Evolutionary conservation across 2,113 vertebrate species (phyloP), one percentile per base, ranked within the genome.

Genomic region (Aleadryas rufinucha): DNA sequence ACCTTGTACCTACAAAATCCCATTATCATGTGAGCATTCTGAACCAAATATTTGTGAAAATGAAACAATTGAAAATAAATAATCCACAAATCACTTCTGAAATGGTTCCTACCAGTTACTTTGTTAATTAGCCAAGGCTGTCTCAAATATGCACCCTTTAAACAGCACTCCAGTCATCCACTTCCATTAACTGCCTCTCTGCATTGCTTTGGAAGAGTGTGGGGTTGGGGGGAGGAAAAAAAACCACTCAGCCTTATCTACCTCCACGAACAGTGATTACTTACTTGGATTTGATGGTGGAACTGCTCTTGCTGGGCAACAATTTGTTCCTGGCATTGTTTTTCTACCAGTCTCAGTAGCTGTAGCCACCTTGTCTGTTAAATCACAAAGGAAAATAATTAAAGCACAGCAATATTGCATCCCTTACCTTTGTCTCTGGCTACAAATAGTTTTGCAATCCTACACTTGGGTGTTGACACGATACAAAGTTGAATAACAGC

Each of bases 301-400:
- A 99, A 99, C 80, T 99, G 98, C 57, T 99, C 99, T 95, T 99
- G 99, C 96, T 99, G 99, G 83, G 98, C 98, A 21, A 98, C 97
- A 76, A 99, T 99, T 94, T 99, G 99, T 31, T 99, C 98, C 89
- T 99, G 99, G 93, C 99, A 99, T 97, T 99, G 99, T 87, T 98
- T 99, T 96, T 99, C 99, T 77, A 99, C 99, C 96, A 99, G 97
- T 87, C 96, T 98, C 97, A 99, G 98, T 8, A 99, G 98, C 44
- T 99, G 99, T 23, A 99, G 92, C 99, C 99, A 99, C 96, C 98
- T 98, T 42, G 98, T 95, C 99, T 99, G 94, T 96, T 74, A 93
- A 97, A 97, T 35, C 57, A 97, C 44, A 93, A 77, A 98, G 80
- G 60, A n/a, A 91, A 72, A 94, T 47, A 59, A 88, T 93, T 87